Evolutionary conservation across 2,113 vertebrate genomes (phyloP).

Genomic region (Dryoscopus gambensis): DNA sequence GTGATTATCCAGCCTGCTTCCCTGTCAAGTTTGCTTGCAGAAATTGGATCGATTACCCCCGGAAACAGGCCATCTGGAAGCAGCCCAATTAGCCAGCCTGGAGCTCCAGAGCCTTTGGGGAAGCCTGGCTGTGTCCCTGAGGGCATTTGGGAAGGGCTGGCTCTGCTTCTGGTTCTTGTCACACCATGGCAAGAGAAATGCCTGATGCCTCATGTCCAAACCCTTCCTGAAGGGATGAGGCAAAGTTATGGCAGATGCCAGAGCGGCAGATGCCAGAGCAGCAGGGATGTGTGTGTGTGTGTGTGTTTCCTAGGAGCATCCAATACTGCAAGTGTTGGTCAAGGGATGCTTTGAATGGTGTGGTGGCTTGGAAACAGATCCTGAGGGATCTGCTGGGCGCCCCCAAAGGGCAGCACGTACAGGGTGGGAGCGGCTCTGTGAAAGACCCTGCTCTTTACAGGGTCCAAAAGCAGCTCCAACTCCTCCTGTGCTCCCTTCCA

Average conservation of each 20-base stretch:
- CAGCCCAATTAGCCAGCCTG: background rate
- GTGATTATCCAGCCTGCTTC: slow-evolving; percentile 14
- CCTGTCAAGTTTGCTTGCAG: background rate
- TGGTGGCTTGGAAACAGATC: background rate
- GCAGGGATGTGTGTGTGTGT: background rate
- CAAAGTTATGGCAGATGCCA: background rate
- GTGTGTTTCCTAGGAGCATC: background rate
- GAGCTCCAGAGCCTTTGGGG: background rate
- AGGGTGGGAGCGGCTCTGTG: fast-evolving
- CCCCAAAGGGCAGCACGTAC: background rate
- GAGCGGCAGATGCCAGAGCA: background rate
- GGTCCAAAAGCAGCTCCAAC: background rate
- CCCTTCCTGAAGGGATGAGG: background rate
- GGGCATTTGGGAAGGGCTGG: background rate
- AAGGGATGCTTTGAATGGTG: background rate
- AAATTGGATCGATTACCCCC: slow-evolving; percentile 50
- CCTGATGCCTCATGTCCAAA: background rate
- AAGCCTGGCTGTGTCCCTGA: background rate
- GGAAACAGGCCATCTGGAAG: slow-evolving; percentile 46
- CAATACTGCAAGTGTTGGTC: background rate
- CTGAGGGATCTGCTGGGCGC: background rate
- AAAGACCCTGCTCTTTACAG: background rate
- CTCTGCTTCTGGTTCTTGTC: background rate
- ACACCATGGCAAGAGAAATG: background rate
- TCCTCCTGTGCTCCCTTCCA: background rate